Evolutionary conservation across 2,888 invertebrate genomes (phyloP), one percentile per base, ranked within the genome.

Genomic region (Neoascia interrupta): DNA sequence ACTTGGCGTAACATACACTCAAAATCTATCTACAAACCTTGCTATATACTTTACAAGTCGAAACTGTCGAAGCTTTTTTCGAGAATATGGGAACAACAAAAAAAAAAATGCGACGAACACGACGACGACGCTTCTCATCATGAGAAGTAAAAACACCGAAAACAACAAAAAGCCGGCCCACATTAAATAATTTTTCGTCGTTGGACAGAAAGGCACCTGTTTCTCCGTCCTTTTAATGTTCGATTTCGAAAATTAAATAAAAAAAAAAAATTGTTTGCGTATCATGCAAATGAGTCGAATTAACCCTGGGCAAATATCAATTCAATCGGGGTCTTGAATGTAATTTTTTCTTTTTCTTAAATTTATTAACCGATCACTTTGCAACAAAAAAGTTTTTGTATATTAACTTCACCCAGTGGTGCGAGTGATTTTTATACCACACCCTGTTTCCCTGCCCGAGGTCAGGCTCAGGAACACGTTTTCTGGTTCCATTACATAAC

Each of bases 191-290:
- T 18, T 5, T 56, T 18, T 41, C 5, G 10, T 23, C 6, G n/a
- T n/a, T n/a, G n/a, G n/a, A n/a, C n/a, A n/a, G 18, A 36, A 8
- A 51, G 31, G 19, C 60, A 69, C 68, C 49, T 60, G 60, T 51
- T 60, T 34, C 31, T 31, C 5, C 28, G 18, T 36, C 23, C 26
- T n/a, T n/a, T n/a, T n/a, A n/a, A n/a, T n/a, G n/a, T n/a, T n/a
- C n/a, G n/a, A n/a, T n/a, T n/a, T n/a, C n/a, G n/a, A n/a, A n/a
- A n/a, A n/a, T n/a, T n/a, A n/a, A n/a, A n/a, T n/a, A n/a, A n/a
- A n/a, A n/a, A n/a, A n/a, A n/a, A n/a, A n/a, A n/a, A n/a, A n/a
- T n/a, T n/a, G n/a, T n/a, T n/a, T n/a, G n/a, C n/a, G n/a, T n/a
- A n/a, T n/a, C n/a, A n/a, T n/a, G n/a, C n/a, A n/a, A n/a, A n/a